These are phyloP conservation scores for Varanus salvator DNA, from an alignment of 2,113 vertebrate species.

Conservation along the genomic window DNA sequence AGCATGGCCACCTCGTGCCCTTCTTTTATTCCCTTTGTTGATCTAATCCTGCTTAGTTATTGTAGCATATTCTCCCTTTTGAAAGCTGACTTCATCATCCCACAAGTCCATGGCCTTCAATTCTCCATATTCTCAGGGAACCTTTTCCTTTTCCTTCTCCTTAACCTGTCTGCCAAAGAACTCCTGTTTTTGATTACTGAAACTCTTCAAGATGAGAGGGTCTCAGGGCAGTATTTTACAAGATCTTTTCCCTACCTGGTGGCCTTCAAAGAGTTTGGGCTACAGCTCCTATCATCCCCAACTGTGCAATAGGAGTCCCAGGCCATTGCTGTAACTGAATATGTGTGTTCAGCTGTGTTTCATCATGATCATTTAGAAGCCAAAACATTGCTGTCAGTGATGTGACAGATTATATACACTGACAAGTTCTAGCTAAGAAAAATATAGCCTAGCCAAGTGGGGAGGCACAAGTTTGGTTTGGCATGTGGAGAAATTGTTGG, in stretches of 20 bases:
- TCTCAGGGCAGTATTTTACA: no score
- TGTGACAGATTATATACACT: neutral
- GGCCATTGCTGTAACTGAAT: no score
- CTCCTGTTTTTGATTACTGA: neutral
- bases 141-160: no score
- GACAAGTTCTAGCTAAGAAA: neutral
- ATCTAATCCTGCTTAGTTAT: neutral
- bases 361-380: neutral
- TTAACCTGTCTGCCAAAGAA: neutral
- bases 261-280: no score
- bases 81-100: neutral
- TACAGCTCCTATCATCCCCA: no score
- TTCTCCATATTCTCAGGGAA: neutral
- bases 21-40: neutral
- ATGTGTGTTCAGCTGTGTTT: no score
- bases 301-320: no score
- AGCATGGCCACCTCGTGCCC: neutral
- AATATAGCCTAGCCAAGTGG: neutral
- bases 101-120: neutral
- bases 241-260: no score
- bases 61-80: neutral
- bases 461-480: neutral
- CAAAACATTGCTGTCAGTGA: neutral
- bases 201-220: no score
- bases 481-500: neutral